Evolutionary conservation across 1,140 invertebrate genomes (phyloP), one percentile per base, ranked within the genome.

Genomic region (Tribolium madens): DNA sequence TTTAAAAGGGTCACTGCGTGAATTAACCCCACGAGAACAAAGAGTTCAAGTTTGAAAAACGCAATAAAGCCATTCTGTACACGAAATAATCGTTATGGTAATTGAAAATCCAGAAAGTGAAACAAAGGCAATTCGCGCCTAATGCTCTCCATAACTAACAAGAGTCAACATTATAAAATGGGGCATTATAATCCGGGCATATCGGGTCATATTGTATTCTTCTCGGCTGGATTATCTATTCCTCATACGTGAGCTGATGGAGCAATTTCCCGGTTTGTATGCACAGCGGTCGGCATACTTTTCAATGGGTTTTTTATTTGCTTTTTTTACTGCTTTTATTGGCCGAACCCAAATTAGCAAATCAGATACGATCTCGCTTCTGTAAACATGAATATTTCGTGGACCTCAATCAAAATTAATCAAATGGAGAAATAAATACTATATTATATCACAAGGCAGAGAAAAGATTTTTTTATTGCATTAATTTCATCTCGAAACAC

Each of bases 141-240:
- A 60, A 60, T 31, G 53, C 53, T 1, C 10, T 14, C 26, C 57
- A 64, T 64, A 64, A 64, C 57, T 36, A 64, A 64, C 26, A 33
- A 10, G 53, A 60, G 17, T 7, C 53, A 15, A 21, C 17, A 60
- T 21, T 60, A 60, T 21, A 60, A 60, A 60, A 60, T 60, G 53
- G 21, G 21, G 57, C 31, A 13, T 33, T 33, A 64, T 33, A 64
- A 64, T 3, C n/a, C 57, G 1, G 0, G 48, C 26, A 57, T 17
- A 31, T 64, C 36, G 57, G 57, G 57, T 64, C 57, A 64, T 36
- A 64, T 64, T 33, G 26, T 64, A 64, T 64, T 64, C 57, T 33
- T 64, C 57, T 64, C 57, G 57, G 13, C 26, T 14, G 31, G 31
- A 64, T 64, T 64, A 64, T 64, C 57, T 64, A 64, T 64, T 64